These are phyloP conservation scores for Sylvia borin DNA, from an alignment of 2,797 vertebrate species.

Conservation along the genomic window DNA sequence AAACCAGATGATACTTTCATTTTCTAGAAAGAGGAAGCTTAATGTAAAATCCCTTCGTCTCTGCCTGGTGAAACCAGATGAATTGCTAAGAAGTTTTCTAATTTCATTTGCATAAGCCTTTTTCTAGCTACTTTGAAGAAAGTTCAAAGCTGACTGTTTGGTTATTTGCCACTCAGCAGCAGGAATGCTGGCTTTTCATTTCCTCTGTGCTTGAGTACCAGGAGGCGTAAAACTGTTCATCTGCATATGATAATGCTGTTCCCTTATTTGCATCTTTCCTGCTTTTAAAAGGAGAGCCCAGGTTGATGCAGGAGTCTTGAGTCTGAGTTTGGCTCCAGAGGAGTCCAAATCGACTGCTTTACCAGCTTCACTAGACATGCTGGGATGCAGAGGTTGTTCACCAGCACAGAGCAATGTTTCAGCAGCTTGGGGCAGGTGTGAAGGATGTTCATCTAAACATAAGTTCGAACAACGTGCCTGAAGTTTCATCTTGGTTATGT, in stretches of 20 bases:
- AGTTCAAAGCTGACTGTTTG: slow-evolving; percentile 51
- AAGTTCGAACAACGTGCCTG: neutral
- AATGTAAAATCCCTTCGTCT: slow-evolving; percentile 44
- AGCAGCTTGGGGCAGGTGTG: neutral
- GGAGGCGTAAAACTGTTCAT: slow-evolving; percentile 4
- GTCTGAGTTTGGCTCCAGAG: neutral
- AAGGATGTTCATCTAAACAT: neutral
- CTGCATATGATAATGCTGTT: slow-evolving; percentile 15
- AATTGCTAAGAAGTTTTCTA: slow-evolving; percentile 62
- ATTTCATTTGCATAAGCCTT: slow-evolving; percentile 68
- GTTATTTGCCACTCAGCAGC: slow-evolving; percentile 44
- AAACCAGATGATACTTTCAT: slow-evolving; percentile 67
- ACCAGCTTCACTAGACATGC: neutral
- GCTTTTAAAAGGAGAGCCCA: neutral
- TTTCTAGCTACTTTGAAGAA: slow-evolving; percentile 61
- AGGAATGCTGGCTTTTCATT: slow-evolving; percentile 39
- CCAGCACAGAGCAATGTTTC: neutral
- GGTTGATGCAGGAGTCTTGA: neutral
- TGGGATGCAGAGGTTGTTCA: neutral
- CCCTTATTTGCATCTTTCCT: slow-evolving; percentile 8
- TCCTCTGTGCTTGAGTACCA: slow-evolving; percentile 16
- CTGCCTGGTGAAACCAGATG: slow-evolving; percentile 55
- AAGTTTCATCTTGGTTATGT: neutral
- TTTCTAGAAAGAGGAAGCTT: slow-evolving; percentile 70
- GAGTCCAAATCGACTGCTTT: neutral